Percentiles rank a stretch among this genome's conserved stretches.
phyloP scores from a whole-genome alignment of 2,888 invertebrate species.

The Ephialtes manifestator region DNA sequence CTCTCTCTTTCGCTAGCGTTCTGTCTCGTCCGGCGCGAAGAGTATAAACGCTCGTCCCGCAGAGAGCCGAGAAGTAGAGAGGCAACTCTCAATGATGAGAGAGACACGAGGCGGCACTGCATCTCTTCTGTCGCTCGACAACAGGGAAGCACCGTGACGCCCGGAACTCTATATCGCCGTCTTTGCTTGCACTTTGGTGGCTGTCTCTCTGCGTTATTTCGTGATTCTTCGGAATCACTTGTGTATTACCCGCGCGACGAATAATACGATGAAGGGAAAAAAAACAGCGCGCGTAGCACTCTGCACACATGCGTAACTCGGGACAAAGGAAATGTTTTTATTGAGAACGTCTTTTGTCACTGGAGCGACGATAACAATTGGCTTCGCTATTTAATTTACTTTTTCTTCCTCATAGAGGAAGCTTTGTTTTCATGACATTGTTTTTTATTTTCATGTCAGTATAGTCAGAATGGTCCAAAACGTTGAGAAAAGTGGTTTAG shows the following conservation, averaged over 20 bases:
- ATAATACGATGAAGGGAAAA: neutral
- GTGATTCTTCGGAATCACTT: neutral
- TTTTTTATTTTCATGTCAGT: too few species aligned
- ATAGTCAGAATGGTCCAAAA: too few species aligned
- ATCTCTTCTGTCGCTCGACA: neutral
- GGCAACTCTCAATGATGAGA: neutral
- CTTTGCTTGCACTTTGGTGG: neutral
- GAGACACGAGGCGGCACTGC: neutral
- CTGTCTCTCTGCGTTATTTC: neutral
- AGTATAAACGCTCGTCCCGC: neutral
- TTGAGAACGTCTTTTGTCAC: too few species aligned
- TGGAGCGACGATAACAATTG: too few species aligned
- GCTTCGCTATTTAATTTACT: too few species aligned
- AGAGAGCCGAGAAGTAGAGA: neutral
- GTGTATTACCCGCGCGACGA: neutral
- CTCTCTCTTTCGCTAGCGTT: neutral
- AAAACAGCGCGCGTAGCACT: neutral
- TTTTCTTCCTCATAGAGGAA: too few species aligned
- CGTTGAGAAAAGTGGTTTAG: too few species aligned
- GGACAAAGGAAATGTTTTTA: too few species aligned
- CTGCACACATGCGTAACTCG: neutral
- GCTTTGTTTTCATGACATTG: too few species aligned
- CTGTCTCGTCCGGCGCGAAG: neutral
- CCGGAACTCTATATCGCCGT: neutral
- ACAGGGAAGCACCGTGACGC: slow-evolving; percentile 2